Base-by-base conservation (phyloP, 2,888 invertebrate genomes). In the Brachyopa scutellaris region DNA sequence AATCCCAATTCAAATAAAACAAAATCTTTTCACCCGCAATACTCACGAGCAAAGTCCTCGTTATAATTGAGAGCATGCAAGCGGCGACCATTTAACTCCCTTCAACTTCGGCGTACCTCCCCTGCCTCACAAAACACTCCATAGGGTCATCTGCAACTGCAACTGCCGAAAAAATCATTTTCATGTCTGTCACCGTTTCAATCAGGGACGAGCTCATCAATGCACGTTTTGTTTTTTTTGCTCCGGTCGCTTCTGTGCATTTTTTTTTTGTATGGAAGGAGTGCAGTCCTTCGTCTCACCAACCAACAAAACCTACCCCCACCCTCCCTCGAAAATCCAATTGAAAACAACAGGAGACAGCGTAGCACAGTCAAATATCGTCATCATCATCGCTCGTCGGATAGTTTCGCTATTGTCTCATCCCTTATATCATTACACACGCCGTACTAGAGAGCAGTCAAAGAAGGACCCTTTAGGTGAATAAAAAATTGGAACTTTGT, bases 401-500 rank as follows among this genome's bases (percentile, higher is more conserved):
- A 51, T 53, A 61, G 49, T 66, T 78, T 73, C 64, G 23, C 61
- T 61, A 31, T n/a, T n/a, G n/a, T 53, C 61, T 42, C 72, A 67
- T 69, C 74, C 61, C 67, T 40, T 72, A n/a, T n/a, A 53, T 40
- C 61, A 64, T 64, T 45, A 64, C 64, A 74, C 51, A 70, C 62
- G 23, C 8, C 51, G 42, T 38, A 57, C 47, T 33, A 9, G 33
- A 6, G 26, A 49, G 51, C 2, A 67, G 62, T 70, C 49, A 69
- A 70, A 69, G 76, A 76, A 64, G 80, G 66, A 36, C 77, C 70
- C 77, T 83, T 78, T 73, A 73, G 78, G 83, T 77, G n/a, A n/a
- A n/a, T n/a, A n/a, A 77, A 83, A 83, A 83, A 83, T 78, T 83
- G 83, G 83, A 83, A 83, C 83, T 83, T 78, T 83, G 83, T 83